These are phyloP conservation scores for Jaculus jaculus DNA, from an alignment of 2,113 vertebrate species.

Conservation along the genomic window DNA sequence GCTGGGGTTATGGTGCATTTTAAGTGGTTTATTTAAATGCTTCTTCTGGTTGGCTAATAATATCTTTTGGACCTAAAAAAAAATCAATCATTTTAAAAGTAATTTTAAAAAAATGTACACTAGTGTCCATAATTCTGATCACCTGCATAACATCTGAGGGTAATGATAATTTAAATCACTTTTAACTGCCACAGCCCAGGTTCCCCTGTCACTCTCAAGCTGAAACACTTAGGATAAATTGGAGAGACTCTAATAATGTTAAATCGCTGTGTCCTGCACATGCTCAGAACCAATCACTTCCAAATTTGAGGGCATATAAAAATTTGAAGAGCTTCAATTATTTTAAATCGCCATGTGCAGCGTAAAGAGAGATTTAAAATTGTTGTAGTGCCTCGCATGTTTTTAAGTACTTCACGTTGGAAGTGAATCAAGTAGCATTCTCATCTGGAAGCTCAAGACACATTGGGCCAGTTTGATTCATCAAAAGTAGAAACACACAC, in stretches of 20 bases:
- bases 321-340: slow-evolving; percentile 90
- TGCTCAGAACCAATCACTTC: slow-evolving; percentile 84
- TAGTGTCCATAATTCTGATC: slow-evolving; percentile 74
- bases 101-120: neutral
- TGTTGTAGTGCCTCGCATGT: slow-evolving; percentile 88
- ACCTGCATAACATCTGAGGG: slow-evolving; percentile 82
- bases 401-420: slow-evolving; percentile 86
- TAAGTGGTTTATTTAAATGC: slow-evolving; percentile 78
- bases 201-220: slow-evolving; percentile 81
- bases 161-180: slow-evolving; percentile 83
- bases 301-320: slow-evolving; percentile 88
- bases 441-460: slow-evolving; percentile 71
- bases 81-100: slow-evolving; percentile 33
- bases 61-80: slow-evolving; percentile 78
- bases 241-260: slow-evolving; percentile 85
- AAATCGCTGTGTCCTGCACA: slow-evolving; percentile 84
- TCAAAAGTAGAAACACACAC: slow-evolving; percentile 24
- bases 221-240: slow-evolving; percentile 83
- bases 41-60: slow-evolving; percentile 68
- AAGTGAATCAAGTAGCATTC: slow-evolving; percentile 84
- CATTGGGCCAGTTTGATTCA: slow-evolving; percentile 71
- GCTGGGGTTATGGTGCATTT: slow-evolving; percentile 26
- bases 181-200: slow-evolving; percentile 78
- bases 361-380: slow-evolving; percentile 86
- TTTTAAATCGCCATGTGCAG: slow-evolving; percentile 87